A percentile compares a stretch with the other conserved stretches of the same genome.
phyloP scores from a whole-genome alignment of 2,888 invertebrate genomes.

The Campaea margaritaria region DNA sequence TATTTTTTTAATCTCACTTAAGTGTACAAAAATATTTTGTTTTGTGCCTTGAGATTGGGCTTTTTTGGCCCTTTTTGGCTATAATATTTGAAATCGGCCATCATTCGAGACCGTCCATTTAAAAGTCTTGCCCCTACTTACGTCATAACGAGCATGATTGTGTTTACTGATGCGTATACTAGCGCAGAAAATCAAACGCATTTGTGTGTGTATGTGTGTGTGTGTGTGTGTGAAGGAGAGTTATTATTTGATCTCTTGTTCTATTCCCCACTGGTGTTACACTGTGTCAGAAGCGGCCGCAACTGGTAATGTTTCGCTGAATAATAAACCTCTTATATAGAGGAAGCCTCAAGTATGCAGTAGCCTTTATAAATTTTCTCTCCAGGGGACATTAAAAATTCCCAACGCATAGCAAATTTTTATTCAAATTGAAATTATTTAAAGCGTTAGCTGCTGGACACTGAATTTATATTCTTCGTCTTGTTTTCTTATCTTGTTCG shows the following conservation, averaged over 20 bases:
- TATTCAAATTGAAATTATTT: constrained; percentile 58
- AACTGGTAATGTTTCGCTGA: constrained; percentile 23
- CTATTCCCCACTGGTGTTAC: background rate
- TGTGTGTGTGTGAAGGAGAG: too few species aligned
- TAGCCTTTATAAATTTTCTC: constrained; percentile 23
- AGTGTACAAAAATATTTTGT: background rate
- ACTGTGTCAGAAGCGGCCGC: background rate
- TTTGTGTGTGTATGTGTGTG: too few species aligned
- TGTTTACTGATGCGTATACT: too few species aligned
- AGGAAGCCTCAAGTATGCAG: constrained; percentile 29
- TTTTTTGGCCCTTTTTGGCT: too few species aligned
- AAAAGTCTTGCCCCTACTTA: too few species aligned
- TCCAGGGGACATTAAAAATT: constrained; percentile 58
- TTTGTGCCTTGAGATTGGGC: too few species aligned
- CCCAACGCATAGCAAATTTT: constrained; percentile 49
- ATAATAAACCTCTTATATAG: constrained; percentile 34
- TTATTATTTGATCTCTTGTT: background rate
- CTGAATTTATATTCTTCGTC: constrained; percentile 43
- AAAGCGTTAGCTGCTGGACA: constrained; percentile 47
- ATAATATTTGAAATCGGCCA: too few species aligned
- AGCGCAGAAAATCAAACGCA: too few species aligned
- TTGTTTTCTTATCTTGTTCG: constrained; percentile 41
- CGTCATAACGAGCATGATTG: too few species aligned
- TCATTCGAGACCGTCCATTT: too few species aligned
- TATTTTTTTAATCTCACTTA: background rate